Evolutionary conservation across 2,797 vertebrate species (phyloP).

Genomic region (Coccyzus lansbergi): DNA sequence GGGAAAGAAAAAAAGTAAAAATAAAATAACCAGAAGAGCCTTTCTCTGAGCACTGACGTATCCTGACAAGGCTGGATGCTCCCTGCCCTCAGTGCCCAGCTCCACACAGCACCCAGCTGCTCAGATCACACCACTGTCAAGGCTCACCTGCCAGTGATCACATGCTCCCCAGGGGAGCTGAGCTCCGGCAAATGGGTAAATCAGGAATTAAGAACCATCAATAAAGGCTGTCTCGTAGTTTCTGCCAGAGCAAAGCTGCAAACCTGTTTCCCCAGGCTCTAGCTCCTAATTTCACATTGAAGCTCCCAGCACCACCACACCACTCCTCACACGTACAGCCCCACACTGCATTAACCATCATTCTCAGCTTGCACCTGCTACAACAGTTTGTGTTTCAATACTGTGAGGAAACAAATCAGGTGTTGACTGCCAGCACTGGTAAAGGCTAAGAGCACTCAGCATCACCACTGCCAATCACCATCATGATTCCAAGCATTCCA

Average conservation of each 20-base stretch:
- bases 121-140: background rate
- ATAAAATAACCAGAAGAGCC: background rate
- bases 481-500: background rate
- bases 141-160: background rate
- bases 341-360: background rate
- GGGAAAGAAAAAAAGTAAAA: background rate
- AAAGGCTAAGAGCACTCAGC: background rate
- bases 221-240: background rate
- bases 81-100: background rate
- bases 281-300: background rate
- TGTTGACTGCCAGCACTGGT: background rate
- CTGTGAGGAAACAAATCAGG: accelerated
- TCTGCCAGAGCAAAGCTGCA: background rate
- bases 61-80: background rate
- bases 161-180: accelerated
- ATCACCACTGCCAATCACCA: background rate
- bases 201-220: background rate
- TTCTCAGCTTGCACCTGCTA: background rate
- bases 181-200: background rate
- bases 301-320: background rate
- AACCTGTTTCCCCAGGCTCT: background rate
- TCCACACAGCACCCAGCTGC: accelerated
- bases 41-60: background rate
- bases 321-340: background rate
- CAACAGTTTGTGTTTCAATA: background rate